phyloP scores from a whole-genome alignment of 2,113 vertebrate species.

The Glaucidium brasilianum region DNA sequence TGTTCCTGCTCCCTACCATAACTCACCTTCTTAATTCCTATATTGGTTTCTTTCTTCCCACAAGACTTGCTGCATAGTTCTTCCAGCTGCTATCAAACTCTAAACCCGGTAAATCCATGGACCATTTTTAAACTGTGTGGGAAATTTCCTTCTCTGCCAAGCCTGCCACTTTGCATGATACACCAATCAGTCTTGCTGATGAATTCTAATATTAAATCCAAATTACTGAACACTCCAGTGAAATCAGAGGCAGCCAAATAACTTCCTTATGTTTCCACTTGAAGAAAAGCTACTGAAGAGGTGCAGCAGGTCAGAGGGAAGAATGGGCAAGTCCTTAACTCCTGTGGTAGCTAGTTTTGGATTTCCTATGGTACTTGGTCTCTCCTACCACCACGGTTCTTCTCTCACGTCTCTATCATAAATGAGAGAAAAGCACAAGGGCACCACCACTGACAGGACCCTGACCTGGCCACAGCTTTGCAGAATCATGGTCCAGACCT shows the following conservation, averaged over 20 bases:
- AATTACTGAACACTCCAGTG: constrained; percentile 35
- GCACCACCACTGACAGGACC: background rate
- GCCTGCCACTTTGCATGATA: constrained; percentile 3
- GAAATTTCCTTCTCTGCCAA: constrained; percentile 42
- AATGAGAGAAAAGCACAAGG: background rate
- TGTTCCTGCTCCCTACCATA: background rate
- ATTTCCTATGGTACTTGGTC: background rate
- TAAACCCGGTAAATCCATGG: background rate
- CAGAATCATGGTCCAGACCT: background rate
- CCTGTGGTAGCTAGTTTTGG: background rate
- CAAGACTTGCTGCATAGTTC: background rate
- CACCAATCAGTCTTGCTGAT: constrained; percentile 29
- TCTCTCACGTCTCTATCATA: background rate
- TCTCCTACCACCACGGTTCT: background rate
- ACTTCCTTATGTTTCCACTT: background rate
- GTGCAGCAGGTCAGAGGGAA: background rate
- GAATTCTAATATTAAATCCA: constrained; percentile 46
- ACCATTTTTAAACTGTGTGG: constrained; percentile 3
- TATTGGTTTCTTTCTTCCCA: background rate
- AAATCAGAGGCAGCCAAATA: background rate
- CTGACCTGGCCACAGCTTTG: background rate
- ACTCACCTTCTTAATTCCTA: background rate
- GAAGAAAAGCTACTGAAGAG: background rate
- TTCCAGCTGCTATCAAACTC: background rate
- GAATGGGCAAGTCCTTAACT: background rate